These are phyloP conservation scores for Acrobasis repandana DNA, from an alignment of 2,888 invertebrate genomes.

Conservation along the genomic window DNA sequence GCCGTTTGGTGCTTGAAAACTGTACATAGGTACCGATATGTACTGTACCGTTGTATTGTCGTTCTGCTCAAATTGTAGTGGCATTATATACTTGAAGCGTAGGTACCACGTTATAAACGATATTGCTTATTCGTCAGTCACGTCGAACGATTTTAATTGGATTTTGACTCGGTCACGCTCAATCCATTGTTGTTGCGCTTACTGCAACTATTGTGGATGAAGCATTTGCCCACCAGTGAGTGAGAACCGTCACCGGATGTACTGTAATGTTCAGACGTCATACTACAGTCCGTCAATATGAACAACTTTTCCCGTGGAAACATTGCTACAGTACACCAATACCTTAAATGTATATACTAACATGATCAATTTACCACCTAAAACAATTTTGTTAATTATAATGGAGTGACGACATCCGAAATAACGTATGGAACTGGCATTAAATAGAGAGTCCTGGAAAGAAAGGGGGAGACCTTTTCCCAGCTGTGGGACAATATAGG, in stretches of 20 bases:
- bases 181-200: constrained; percentile 6
- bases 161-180: constrained; percentile 16
- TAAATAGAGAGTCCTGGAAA: too few species aligned
- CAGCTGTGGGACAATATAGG: too few species aligned
- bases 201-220: background rate
- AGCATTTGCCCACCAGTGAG: background rate
- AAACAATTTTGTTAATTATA: too few species aligned
- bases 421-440: too few species aligned
- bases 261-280: background rate
- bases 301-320: too few species aligned
- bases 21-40: too few species aligned
- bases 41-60: background rate
- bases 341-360: too few species aligned
- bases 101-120: constrained; percentile 14
- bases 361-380: too few species aligned
- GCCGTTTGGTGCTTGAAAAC: too few species aligned
- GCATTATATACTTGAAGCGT: constrained; percentile 1
- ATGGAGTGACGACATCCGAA: too few species aligned
- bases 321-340: too few species aligned
- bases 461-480: too few species aligned
- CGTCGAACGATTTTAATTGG: constrained; percentile 16
- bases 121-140: constrained; percentile 19
- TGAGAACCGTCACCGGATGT: background rate
- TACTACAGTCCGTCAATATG: background rate
- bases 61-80: background rate